Evolutionary conservation across 2,888 invertebrate species (phyloP).

Genomic region (Limnephilus rhombicus): DNA sequence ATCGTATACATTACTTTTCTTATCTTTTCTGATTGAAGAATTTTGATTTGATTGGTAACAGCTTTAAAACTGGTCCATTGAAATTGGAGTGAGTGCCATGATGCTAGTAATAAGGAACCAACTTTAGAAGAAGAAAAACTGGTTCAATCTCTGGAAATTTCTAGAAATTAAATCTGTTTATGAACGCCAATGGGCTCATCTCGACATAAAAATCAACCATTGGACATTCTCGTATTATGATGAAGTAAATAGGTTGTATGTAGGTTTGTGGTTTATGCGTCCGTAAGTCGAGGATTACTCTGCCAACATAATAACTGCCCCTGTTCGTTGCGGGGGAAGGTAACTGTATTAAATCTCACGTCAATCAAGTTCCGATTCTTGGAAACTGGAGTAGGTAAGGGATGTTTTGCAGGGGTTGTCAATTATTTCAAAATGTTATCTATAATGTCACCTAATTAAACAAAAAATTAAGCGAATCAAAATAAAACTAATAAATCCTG

Average conservation of each 20-base stretch:
- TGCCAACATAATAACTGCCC: not conserved
- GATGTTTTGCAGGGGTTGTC: slow-evolving; percentile 48
- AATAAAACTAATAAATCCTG: too few species aligned
- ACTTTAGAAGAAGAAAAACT: not conserved
- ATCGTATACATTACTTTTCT: not conserved
- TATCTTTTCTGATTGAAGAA: not conserved
- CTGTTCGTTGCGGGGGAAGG: slow-evolving; percentile 29
- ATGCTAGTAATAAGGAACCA: too few species aligned
- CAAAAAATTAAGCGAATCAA: too few species aligned
- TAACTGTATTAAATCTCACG: slow-evolving; percentile 64
- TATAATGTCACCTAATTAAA: not conserved
- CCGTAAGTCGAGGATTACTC: slow-evolving; percentile 6
- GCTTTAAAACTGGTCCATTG: not conserved
- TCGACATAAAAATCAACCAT: not conserved
- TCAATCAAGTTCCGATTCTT: slow-evolving; percentile 64
- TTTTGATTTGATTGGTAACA: not conserved
- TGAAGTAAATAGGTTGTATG: not conserved
- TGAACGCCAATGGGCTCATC: not conserved
- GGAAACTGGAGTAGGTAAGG: slow-evolving; percentile 59
- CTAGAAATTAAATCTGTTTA: not conserved
- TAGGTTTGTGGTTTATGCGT: slow-evolving; percentile 22
- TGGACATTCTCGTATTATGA: not conserved
- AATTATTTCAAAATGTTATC: not conserved
- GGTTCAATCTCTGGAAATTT: not conserved
- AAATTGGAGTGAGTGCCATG: too few species aligned